Conservation (phyloP, 2,888 invertebrate genomes). For the Thymelicus acteon region DNA sequence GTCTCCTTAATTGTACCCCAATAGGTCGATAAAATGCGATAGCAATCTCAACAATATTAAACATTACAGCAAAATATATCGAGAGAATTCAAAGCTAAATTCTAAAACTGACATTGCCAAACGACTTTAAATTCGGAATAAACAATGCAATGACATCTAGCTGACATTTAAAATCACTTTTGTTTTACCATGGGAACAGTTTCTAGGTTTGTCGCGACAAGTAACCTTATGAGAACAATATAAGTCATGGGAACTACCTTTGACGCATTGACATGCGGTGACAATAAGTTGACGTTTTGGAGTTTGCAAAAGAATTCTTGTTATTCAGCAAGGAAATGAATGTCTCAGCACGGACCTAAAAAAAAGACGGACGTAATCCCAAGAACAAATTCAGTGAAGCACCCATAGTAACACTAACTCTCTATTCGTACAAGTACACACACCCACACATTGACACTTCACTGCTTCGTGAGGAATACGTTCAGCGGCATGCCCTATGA, state of each 20-base stretch:
- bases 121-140: background rate
- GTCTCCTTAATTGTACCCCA: too few species aligned
- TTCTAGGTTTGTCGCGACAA: slow-evolving; percentile 1
- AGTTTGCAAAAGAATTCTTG: background rate
- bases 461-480: too few species aligned
- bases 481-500: too few species aligned
- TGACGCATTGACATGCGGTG: background rate
- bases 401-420: too few species aligned
- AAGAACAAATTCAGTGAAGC: too few species aligned
- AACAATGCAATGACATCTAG: slow-evolving; percentile 5
- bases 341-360: too few species aligned
- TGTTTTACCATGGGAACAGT: slow-evolving; percentile 7
- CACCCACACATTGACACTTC: too few species aligned
- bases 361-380: too few species aligned
- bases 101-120: slow-evolving; percentile 1
- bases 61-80: too few species aligned
- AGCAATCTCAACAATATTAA: too few species aligned
- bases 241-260: slow-evolving; percentile 1
- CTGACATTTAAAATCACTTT: slow-evolving; percentile 4
- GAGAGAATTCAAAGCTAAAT: background rate
- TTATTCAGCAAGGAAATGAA: background rate
- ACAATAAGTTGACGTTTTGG: slow-evolving; percentile 4
- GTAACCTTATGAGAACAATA: slow-evolving; percentile 8
- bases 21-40: too few species aligned
- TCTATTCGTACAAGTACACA: too few species aligned